These are phyloP conservation scores for Hydrochoerus hydrochaeris DNA, from an alignment of 2,113 vertebrate genomes.

Conservation along the genomic window DNA sequence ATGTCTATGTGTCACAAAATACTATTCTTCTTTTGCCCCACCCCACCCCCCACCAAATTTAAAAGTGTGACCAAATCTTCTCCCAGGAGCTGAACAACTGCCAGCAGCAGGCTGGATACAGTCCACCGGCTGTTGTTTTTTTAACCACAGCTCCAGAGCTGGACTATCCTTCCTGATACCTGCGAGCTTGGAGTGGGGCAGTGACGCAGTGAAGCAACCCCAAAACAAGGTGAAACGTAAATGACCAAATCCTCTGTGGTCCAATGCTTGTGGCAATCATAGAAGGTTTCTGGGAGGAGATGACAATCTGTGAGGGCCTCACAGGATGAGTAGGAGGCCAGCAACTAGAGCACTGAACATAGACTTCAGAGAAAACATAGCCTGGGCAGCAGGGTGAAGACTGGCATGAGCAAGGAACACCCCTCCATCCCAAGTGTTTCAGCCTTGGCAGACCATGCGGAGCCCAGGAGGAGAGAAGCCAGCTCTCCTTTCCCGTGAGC, in stretches of 20 bases:
- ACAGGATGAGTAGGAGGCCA: not conserved
- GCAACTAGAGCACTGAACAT: not conserved
- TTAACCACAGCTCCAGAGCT: not conserved
- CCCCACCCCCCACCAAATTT: not conserved
- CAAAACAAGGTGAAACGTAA: not conserved
- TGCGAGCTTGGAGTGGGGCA: not conserved
- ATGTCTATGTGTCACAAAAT: not conserved
- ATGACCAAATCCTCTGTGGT: not conserved
- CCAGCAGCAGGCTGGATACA: not conserved
- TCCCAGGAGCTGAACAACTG: not conserved
- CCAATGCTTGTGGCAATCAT: not conserved
- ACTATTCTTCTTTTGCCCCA: not conserved
- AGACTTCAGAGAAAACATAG: not conserved
- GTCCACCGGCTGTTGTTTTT: not conserved
- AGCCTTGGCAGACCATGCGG: not conserved
- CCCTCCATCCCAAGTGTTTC: not conserved
- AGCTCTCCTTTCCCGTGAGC: too few species aligned
- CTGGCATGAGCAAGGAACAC: not conserved
- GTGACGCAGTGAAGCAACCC: not conserved
- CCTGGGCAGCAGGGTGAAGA: not conserved
- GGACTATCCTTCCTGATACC: not conserved
- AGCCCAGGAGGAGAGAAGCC: too few species aligned
- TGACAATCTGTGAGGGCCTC: not conserved
- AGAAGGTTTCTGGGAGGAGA: slow-evolving; percentile 17
- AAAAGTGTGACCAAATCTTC: slow-evolving; percentile 17